Evolutionary conservation across 2,113 vertebrate species (phyloP).

Genomic region (Aythya baeri): DNA sequence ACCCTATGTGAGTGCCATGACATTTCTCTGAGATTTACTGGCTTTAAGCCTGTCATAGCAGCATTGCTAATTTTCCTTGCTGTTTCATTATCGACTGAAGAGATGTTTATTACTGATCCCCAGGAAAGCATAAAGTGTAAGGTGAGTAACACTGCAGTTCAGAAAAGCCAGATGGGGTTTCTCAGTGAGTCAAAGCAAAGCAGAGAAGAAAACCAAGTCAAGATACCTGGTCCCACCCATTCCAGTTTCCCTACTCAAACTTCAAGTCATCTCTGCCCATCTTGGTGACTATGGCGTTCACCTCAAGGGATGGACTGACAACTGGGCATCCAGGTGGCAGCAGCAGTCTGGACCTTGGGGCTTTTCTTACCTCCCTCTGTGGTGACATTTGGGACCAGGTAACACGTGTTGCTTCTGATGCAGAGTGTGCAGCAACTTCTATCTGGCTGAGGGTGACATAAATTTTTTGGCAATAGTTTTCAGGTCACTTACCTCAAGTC

Average conservation of each 20-base stretch:
- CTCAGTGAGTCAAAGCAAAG: neutral
- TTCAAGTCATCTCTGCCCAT: neutral
- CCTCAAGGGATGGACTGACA: neutral
- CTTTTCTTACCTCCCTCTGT: neutral
- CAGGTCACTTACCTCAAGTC: neutral
- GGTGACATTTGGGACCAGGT: neutral
- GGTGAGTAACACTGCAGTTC: neutral
- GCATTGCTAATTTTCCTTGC: neutral
- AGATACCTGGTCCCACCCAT: too few species aligned
- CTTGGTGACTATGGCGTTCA: accelerated
- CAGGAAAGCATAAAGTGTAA: neutral
- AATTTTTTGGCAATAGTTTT: neutral
- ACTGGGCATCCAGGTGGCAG: neutral
- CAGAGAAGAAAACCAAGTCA: neutral
- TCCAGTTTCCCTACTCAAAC: neutral
- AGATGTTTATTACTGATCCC: neutral
- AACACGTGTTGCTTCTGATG: neutral
- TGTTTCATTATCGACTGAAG: neutral
- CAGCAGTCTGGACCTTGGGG: neutral
- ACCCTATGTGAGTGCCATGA: neutral
- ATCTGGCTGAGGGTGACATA: neutral
- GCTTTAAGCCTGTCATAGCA: neutral
- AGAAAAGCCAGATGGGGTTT: neutral
- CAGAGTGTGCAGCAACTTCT: neutral
- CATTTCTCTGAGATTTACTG: neutral